phyloP scores from a whole-genome alignment of 1,140 invertebrate species.

The Notospermus geniculatus region DNA sequence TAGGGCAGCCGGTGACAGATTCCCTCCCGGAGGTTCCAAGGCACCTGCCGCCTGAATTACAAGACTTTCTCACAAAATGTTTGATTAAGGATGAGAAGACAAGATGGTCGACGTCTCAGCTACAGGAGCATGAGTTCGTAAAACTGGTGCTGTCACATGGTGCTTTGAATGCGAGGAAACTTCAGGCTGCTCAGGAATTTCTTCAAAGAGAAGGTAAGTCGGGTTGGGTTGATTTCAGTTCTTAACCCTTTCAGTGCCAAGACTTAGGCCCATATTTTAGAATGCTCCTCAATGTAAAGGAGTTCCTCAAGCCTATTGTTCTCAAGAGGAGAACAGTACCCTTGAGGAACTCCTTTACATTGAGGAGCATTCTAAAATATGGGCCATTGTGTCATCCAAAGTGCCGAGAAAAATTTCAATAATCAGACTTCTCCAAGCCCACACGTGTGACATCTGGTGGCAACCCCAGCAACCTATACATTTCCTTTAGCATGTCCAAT shows the following conservation, averaged over 20 bases:
- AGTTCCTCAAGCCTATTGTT: too few species aligned
- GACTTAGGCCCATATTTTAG: too few species aligned
- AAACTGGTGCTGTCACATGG: slow-evolving; percentile 36
- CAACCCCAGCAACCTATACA: too few species aligned
- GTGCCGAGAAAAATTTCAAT: too few species aligned
- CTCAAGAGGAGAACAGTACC: too few species aligned
- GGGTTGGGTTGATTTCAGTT: background rate
- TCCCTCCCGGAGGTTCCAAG: slow-evolving; percentile 58
- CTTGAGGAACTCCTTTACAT: too few species aligned
- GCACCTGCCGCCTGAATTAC: slow-evolving; percentile 61
- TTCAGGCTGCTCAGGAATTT: slow-evolving; percentile 47
- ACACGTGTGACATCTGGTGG: too few species aligned
- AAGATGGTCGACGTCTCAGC: slow-evolving; percentile 68
- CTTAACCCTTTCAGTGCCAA: background rate
- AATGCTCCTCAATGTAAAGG: too few species aligned
- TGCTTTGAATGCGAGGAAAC: slow-evolving; percentile 39
- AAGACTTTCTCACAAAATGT: slow-evolving; percentile 72
- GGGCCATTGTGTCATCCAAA: too few species aligned
- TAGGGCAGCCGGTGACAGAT: slow-evolving; percentile 30
- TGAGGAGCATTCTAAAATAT: too few species aligned
- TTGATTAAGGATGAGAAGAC: slow-evolving; percentile 65
- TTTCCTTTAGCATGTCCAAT: too few species aligned
- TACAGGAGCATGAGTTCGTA: slow-evolving; percentile 62
- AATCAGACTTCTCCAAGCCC: background rate
- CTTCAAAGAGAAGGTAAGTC: slow-evolving; percentile 63